phyloP scores from a whole-genome alignment of 2,888 invertebrate species.

The Eupithecia subfuscata region DNA sequence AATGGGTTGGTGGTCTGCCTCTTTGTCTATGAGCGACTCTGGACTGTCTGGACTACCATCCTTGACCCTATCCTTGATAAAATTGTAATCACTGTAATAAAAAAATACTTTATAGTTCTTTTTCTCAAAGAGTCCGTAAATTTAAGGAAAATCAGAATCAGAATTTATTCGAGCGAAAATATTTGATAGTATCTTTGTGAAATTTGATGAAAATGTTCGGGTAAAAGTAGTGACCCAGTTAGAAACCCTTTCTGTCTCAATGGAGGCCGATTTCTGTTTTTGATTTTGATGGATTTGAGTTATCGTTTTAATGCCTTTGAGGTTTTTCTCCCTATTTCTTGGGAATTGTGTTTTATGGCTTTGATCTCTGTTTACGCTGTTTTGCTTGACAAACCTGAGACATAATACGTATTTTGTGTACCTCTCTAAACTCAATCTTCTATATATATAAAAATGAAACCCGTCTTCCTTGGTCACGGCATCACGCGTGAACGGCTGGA shows the following conservation, averaged over 20 bases:
- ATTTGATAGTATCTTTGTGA: conserved; percentile 38
- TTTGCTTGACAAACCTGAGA: not conserved
- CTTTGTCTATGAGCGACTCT: too few species aligned
- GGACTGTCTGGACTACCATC: too few species aligned
- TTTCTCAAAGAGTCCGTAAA: not conserved
- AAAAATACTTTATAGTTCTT: not conserved
- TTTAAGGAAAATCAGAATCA: not conserved
- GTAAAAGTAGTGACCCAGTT: conserved; percentile 40
- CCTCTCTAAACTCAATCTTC: not conserved
- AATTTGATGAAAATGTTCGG: conserved; percentile 39
- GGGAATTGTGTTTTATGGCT: conserved; percentile 1
- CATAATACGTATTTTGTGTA: not conserved
- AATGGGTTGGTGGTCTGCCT: too few species aligned
- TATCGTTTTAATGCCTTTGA: conserved; percentile 14
- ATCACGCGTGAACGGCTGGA: too few species aligned
- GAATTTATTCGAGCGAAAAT: conserved; percentile 33
- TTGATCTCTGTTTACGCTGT: not conserved
- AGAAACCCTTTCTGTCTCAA: conserved; percentile 35
- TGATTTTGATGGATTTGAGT: conserved; percentile 25
- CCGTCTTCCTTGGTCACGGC: too few species aligned
- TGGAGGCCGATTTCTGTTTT: conserved; percentile 24
- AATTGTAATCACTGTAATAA: too few species aligned
- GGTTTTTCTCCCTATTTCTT: not conserved
- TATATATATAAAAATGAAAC: too few species aligned
- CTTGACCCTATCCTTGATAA: too few species aligned